phyloP scores from a whole-genome alignment of 2,113 vertebrate species.

The Prinia subflava region DNA sequence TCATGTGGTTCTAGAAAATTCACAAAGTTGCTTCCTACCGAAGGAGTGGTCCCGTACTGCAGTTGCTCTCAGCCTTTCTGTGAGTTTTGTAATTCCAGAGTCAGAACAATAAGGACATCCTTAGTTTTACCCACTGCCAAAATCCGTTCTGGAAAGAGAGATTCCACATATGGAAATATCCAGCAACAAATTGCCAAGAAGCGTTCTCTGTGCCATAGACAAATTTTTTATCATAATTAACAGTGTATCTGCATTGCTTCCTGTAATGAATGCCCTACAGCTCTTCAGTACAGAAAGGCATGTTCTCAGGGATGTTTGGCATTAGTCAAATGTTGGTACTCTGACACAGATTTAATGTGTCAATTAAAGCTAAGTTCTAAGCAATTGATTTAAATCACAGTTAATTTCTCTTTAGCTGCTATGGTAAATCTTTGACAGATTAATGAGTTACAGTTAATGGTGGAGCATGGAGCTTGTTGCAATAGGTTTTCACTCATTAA shows the following conservation, averaged over 20 bases:
- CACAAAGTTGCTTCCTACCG: neutral
- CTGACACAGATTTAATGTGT: conserved; percentile 21
- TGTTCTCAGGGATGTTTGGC: conserved; percentile 20
- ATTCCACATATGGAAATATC: neutral
- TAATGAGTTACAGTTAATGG: conserved; percentile 10
- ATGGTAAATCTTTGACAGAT: conserved; percentile 1
- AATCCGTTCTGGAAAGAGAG: neutral
- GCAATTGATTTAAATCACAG: conserved; percentile 42
- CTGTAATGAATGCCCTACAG: neutral
- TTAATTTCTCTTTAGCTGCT: conserved; percentile 21
- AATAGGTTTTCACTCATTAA: neutral
- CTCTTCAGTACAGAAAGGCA: neutral
- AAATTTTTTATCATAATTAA: neutral
- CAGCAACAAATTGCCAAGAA: neutral
- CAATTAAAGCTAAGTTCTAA: conserved; percentile 41
- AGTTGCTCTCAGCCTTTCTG: neutral
- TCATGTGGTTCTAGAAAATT: neutral
- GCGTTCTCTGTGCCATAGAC: neutral
- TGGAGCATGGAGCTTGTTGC: neutral
- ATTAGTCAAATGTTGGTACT: conserved; percentile 35
- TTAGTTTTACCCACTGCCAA: neutral
- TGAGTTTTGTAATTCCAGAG: neutral
- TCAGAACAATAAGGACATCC: neutral
- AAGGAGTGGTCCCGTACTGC: neutral
- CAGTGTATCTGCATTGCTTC: neutral